Evolutionary conservation across 1,140 invertebrate species (phyloP).

Genomic region (Drosophila fuyamai): DNA sequence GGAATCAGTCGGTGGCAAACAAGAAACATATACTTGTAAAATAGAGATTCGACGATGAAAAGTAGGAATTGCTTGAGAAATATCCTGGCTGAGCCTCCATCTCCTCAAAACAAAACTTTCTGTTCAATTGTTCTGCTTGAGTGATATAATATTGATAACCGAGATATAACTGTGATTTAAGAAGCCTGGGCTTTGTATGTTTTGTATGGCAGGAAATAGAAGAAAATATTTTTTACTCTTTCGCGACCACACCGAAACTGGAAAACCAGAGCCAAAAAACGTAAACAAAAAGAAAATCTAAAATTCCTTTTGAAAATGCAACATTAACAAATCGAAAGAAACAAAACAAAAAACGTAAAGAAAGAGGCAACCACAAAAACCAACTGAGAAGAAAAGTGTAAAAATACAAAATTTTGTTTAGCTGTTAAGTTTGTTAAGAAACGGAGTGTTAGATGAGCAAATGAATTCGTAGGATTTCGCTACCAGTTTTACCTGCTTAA

Average conservation of each 20-base stretch:
- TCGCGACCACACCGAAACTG: slow-evolving; percentile 16
- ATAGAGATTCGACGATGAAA: too few species aligned
- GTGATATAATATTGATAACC: slow-evolving; percentile 57
- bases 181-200: slow-evolving; percentile 69
- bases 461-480: slow-evolving; percentile 59
- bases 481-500: slow-evolving; percentile 83
- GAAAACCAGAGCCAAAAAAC: slow-evolving; percentile 39
- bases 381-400: slow-evolving; percentile 35
- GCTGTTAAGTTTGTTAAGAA: slow-evolving; percentile 61
- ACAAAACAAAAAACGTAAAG: slow-evolving; percentile 68
- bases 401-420: slow-evolving; percentile 62
- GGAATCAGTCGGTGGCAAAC: slow-evolving; percentile 16
- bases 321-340: slow-evolving; percentile 47
- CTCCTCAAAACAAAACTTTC: slow-evolving; percentile 27
- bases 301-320: slow-evolving; percentile 59
- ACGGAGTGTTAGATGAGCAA: slow-evolving; percentile 29
- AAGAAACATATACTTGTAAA: slow-evolving; percentile 35
- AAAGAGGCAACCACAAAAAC: slow-evolving; percentile 73
- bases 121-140: slow-evolving; percentile 56
- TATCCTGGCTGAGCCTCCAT: slow-evolving; percentile 1
- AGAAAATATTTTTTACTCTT: slow-evolving; percentile 21
- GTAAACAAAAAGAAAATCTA: slow-evolving; percentile 31
- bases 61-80: background rate
- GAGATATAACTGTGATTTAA: slow-evolving; percentile 77
- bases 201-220: slow-evolving; percentile 46